Percentiles rank a stretch among this genome's conserved stretches.
Conservation (phyloP, 2,888 invertebrate genomes). For the Microplitis deprimator region DNA sequence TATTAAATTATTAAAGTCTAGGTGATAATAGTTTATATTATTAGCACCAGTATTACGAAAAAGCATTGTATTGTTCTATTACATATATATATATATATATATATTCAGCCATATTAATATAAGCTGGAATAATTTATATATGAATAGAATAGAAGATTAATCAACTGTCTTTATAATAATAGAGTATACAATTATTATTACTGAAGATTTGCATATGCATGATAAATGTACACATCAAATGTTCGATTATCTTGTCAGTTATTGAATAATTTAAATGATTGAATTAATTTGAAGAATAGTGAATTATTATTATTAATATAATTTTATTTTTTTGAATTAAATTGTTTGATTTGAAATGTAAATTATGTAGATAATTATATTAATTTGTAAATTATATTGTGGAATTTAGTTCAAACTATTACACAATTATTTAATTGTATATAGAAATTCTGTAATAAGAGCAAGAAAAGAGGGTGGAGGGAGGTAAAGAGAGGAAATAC, state of each 20-base stretch:
- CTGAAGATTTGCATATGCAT: conserved; percentile 8
- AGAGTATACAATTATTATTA: conserved; percentile 27
- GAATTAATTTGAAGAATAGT: conserved; percentile 17
- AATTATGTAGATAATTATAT: conserved; percentile 31
- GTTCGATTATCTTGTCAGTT: conserved; percentile 34
- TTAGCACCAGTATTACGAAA: background rate
- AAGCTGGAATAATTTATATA: background rate
- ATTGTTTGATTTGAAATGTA: background rate
- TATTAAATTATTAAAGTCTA: background rate
- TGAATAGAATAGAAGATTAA: background rate
- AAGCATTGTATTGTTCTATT: background rate
- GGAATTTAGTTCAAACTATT: conserved; percentile 55
- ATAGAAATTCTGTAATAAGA: conserved; percentile 27
- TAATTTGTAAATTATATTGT: conserved; percentile 51
- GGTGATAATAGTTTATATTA: background rate
- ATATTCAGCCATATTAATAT: background rate
- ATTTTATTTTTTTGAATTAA: background rate
- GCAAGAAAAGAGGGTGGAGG: conserved; percentile 17
- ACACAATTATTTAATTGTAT: conserved; percentile 50
- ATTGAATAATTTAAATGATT: conserved; percentile 31
- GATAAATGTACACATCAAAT: conserved; percentile 38
- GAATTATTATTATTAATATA: conserved; percentile 14
- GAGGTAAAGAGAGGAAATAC: conserved; percentile 44
- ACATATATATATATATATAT: background rate
- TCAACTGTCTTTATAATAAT: conserved; percentile 25